A percentile compares a stretch with the other conserved stretches of the same genome.
Conservation (phyloP, 2,113 vertebrate species). For the Amblyopsis rosae region DNA sequence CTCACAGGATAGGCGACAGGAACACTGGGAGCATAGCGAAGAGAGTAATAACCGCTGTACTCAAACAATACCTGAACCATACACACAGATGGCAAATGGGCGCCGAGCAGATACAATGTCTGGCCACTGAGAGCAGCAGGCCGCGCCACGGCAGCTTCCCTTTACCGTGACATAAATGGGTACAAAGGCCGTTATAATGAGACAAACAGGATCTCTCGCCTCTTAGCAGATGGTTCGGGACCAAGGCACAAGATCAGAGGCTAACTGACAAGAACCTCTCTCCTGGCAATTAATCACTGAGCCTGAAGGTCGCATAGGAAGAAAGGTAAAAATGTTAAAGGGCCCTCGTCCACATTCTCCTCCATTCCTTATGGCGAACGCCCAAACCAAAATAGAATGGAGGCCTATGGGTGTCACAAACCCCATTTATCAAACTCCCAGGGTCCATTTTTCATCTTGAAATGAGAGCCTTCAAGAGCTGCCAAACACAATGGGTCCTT, state of each 20-base stretch:
- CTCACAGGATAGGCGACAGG: conserved; percentile 24
- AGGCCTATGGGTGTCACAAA: conserved; percentile 83
- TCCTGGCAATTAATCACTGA: conserved; percentile 85
- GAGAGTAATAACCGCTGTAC: conserved; percentile 24
- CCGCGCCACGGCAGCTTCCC: conserved; percentile 50
- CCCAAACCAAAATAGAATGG: conserved; percentile 78
- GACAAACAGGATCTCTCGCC: conserved; percentile 66
- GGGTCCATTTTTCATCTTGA: conserved; percentile 82
- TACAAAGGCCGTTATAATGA: conserved; percentile 64
- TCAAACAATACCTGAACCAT: conserved; percentile 28
- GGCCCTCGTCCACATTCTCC: conserved; percentile 68
- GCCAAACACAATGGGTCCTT: conserved; percentile 80
- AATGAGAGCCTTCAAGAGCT: conserved; percentile 80
- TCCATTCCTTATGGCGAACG: conserved; percentile 60
- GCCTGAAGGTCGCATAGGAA: conserved; percentile 79
- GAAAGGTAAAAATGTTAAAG: conserved; percentile 81
- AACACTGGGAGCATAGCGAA: conserved; percentile 16
- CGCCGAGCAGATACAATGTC: conserved; percentile 42
- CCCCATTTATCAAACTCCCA: conserved; percentile 83
- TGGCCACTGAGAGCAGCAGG: conserved; percentile 51
- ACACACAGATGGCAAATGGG: conserved; percentile 72
- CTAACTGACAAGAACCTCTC: conserved; percentile 82
- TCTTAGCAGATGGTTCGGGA: conserved; percentile 84
- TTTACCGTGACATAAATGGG: conserved; percentile 71
- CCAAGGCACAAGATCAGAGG: conserved; percentile 82